Conservation (phyloP, 2,888 invertebrate species). For the Cyrtodaria siliqua region DNA sequence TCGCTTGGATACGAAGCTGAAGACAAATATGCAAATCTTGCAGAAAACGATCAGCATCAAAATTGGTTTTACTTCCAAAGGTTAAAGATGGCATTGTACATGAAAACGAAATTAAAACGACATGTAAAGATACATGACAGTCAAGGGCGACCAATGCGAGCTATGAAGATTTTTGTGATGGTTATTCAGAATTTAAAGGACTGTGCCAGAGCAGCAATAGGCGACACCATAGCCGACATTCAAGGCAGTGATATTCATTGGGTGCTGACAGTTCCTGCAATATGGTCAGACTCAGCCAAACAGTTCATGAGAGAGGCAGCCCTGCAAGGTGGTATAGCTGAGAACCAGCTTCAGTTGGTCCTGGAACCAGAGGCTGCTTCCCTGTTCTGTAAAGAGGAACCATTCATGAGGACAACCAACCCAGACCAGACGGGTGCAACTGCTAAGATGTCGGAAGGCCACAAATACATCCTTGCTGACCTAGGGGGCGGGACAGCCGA, state of each 20-base stretch:
- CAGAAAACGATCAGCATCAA: neutral
- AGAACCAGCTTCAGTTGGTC: conserved; percentile 18
- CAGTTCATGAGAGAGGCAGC: conserved; percentile 50
- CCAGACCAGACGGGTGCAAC: neutral
- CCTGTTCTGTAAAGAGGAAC: conserved; percentile 21
- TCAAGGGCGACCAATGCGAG: conserved; percentile 29
- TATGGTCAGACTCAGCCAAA: conserved; percentile 46
- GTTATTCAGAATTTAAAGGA: conserved; percentile 26
- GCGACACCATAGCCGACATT: conserved; percentile 8
- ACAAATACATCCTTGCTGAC: conserved; percentile 39
- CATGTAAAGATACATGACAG: conserved; percentile 21
- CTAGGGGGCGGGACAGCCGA: conserved; percentile 38
- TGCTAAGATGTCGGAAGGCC: conserved; percentile 8
- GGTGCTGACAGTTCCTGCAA: conserved; percentile 37
- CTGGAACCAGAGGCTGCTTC: conserved; percentile 59
- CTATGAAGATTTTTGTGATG: conserved; percentile 19
- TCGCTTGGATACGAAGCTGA: neutral
- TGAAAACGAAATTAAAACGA: conserved; percentile 12
- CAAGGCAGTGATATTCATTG: conserved; percentile 24
- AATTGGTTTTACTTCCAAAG: conserved; percentile 40
- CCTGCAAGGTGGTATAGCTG: conserved; percentile 32
- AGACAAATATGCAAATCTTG: neutral
- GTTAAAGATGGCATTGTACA: conserved; percentile 53
- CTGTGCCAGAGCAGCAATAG: neutral
- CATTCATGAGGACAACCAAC: neutral